Percentiles rank a stretch among this genome's conserved stretches.
phyloP scores from a whole-genome alignment of 2,113 vertebrate genomes.

The Pangasianodon hypophthalmus region DNA sequence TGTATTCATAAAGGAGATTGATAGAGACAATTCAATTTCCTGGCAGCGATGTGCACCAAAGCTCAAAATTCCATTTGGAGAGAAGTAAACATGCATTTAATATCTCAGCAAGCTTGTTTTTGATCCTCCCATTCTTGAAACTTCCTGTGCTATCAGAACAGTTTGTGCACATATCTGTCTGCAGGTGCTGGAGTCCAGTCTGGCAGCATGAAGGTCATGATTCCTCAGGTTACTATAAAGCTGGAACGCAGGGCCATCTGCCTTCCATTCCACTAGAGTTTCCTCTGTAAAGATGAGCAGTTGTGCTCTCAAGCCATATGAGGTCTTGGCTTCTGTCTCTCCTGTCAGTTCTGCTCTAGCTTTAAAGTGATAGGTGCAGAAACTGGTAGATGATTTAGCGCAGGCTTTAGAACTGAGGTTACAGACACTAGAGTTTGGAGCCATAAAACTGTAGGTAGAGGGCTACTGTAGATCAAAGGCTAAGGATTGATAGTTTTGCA shows the following conservation, averaged over 20 bases:
- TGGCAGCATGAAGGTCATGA: constrained; percentile 46
- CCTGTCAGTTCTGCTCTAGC: constrained; percentile 46
- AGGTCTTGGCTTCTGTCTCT: constrained; percentile 42
- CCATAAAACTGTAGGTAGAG: constrained; percentile 55
- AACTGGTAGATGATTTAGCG: constrained; percentile 57
- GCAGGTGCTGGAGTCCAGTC: constrained; percentile 29
- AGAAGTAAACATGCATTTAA: constrained; percentile 61
- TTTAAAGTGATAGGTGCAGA: constrained; percentile 53
- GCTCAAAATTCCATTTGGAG: constrained; percentile 65
- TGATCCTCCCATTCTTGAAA: constrained; percentile 42
- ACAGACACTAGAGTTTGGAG: constrained; percentile 48
- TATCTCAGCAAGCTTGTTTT: constrained; percentile 49
- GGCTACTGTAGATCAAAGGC: constrained; percentile 58
- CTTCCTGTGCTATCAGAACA: constrained; percentile 35
- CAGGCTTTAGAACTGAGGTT: constrained; percentile 50
- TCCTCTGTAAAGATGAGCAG: constrained; percentile 42
- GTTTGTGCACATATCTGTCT: constrained; percentile 38
- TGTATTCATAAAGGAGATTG: constrained; percentile 51
- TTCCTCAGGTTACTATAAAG: constrained; percentile 50
- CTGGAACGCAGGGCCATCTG: constrained; percentile 55
- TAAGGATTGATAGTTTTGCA: constrained; percentile 58
- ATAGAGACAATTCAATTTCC: constrained; percentile 64
- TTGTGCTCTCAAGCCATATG: constrained; percentile 42
- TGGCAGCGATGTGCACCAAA: constrained; percentile 65
- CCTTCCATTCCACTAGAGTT: constrained; percentile 51